Percentiles rank a stretch among this genome's conserved stretches.
These are phyloP conservation scores for Noctua janthe DNA, from an alignment of 2,888 invertebrate genomes.

Conservation along the genomic window DNA sequence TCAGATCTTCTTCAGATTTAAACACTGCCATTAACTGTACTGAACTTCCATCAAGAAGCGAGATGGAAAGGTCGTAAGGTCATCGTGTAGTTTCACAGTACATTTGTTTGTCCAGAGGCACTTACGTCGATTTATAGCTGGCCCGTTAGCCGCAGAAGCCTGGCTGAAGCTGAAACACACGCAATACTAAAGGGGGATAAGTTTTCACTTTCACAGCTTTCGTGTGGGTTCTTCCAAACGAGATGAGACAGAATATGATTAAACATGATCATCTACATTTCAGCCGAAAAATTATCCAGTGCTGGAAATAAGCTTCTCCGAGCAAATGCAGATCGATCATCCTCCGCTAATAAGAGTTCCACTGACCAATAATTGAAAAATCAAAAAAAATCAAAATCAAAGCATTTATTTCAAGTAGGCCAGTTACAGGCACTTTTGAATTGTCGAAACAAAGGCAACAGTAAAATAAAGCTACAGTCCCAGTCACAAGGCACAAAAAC, in stretches of 20 bases:
- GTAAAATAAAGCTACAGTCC: too few species aligned
- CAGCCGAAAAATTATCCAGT: not conserved
- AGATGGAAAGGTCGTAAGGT: conserved; percentile 36
- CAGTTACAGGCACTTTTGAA: too few species aligned
- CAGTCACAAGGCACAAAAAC: too few species aligned
- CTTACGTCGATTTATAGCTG: conserved; percentile 72
- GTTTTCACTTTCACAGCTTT: not conserved
- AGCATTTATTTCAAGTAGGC: too few species aligned
- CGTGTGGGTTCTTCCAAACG: not conserved
- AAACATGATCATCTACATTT: not conserved
- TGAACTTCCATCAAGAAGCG: conserved; percentile 14
- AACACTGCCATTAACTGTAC: conserved; percentile 12
- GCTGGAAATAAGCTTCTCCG: not conserved
- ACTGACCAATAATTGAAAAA: not conserved
- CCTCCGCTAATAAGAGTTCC: not conserved
- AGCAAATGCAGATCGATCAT: not conserved
- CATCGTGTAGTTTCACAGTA: conserved; percentile 68
- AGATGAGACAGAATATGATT: not conserved
- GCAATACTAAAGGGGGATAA: conserved; percentile 10
- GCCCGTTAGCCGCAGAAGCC: conserved; percentile 60
- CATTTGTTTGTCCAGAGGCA: conserved; percentile 71
- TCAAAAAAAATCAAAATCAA: too few species aligned
- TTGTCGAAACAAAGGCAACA: too few species aligned
- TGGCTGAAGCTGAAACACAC: conserved; percentile 36
- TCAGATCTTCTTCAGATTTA: not conserved